A percentile compares a stretch with the other conserved stretches of the same genome.
phyloP scores from a whole-genome alignment of 2,888 invertebrate genomes.

The Trypoxylon attenuatum region DNA sequence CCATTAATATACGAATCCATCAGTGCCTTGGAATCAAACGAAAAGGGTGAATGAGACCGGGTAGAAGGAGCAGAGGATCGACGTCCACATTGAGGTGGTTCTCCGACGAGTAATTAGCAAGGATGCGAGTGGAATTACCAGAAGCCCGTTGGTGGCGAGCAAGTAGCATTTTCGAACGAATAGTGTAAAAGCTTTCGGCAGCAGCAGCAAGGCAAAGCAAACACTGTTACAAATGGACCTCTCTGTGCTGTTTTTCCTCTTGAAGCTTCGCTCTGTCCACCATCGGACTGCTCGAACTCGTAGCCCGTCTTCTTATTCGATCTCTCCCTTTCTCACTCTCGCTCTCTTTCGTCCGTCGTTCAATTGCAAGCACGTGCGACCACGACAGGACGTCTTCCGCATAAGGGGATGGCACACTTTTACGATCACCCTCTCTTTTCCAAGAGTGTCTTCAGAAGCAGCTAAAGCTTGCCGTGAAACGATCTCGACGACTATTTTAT shows the following conservation, averaged over 20 bases:
- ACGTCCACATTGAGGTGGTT: conserved; percentile 53
- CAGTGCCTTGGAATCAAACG: conserved; percentile 4
- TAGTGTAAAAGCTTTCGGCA: conserved; percentile 64
- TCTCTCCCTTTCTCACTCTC: neutral
- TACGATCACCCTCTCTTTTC: conserved; percentile 25
- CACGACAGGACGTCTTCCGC: conserved; percentile 37
- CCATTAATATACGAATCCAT: conserved; percentile 21
- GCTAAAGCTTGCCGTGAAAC: conserved; percentile 19
- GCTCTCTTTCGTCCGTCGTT: conserved; percentile 1
- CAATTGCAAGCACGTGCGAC: conserved; percentile 46
- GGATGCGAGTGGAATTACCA: conserved; percentile 53
- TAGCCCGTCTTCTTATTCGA: neutral
- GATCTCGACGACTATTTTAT: conserved; percentile 58
- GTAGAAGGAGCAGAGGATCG: conserved; percentile 43
- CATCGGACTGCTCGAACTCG: conserved; percentile 1
- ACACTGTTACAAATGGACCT: conserved; percentile 64
- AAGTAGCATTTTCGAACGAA: conserved; percentile 42
- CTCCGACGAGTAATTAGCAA: conserved; percentile 60
- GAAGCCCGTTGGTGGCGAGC: conserved; percentile 22
- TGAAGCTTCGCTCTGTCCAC: conserved; percentile 17
- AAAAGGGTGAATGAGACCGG: conserved; percentile 17
- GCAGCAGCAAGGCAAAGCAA: conserved; percentile 59
- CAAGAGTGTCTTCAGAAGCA: conserved; percentile 23
- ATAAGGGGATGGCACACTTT: conserved; percentile 50
- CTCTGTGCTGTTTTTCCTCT: conserved; percentile 42